Base-by-base conservation (phyloP, 1,140 invertebrate species). In the Euglossa dilemma region DNA sequence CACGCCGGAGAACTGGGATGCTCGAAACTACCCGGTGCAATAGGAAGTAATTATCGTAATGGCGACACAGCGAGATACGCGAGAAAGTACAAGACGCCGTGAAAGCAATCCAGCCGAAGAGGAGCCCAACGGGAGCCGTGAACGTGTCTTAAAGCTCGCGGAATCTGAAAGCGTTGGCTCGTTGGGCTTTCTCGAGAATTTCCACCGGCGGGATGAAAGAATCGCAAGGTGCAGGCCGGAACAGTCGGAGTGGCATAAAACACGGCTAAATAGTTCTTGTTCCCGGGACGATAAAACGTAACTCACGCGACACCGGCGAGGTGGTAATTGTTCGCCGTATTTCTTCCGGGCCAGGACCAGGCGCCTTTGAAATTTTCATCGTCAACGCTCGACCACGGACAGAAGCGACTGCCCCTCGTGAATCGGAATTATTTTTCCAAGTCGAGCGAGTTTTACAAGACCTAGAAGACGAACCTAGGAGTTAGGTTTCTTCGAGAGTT, bases 221-320 rank as follows among this genome's bases (percentile, higher is more conserved):
- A 72, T 83, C 66, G 76, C 64, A 79, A 70, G 66, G 57, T 43
- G 47, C 75, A 54, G 47, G 14, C 45, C 14, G 54, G 66, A 76
- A 66, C 56, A 63, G 16, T 75, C 23, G 83, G 9, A 28, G 25
- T 18, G 18, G 67, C 64, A 45, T 81, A 85, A 81, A 85, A 85
- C 47, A 63, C 54, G 23, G 56, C 71, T 45, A 67, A 64, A 70
- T 56, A 72, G 57, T 80, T 80, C 63, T 80, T 50, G 59, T 72
- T 72, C 52, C 43, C 12, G 78, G 14, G 43, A 84, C 82, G 77
- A 74, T 81, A 81, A 74, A 84, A 75, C n/a, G 52, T 80, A 67
- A 36, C 61, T 74, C 59, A 61, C 45, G 78, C 70, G 57, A 83
- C 28, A 59, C 71, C 61, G 45, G 52, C 23, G 66, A 73, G 79